These are phyloP conservation scores for Ctena decussata DNA, from an alignment of 2,888 invertebrate genomes.

Conservation along the genomic window DNA sequence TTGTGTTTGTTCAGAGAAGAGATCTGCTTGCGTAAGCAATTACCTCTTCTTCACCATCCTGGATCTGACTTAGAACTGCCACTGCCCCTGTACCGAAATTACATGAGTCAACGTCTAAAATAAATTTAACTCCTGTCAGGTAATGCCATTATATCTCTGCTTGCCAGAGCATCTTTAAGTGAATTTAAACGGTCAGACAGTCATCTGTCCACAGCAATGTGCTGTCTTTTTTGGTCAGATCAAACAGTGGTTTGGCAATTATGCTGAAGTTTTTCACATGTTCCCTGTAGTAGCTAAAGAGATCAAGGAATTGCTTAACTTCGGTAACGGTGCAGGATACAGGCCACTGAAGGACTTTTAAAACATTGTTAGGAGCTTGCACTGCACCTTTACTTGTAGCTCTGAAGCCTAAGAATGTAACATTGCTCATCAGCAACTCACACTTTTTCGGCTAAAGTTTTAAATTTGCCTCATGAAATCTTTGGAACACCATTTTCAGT, in stretches of 20 bases:
- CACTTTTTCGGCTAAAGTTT: slow-evolving; percentile 65
- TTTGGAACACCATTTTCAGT: slow-evolving; percentile 40
- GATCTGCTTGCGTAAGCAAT: slow-evolving; percentile 36
- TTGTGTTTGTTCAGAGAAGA: slow-evolving; percentile 17
- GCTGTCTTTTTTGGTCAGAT: slow-evolving; percentile 1
- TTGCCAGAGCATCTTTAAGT: slow-evolving; percentile 35
- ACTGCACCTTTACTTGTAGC: slow-evolving; percentile 4
- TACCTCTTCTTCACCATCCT: slow-evolving; percentile 38
- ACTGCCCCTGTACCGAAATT: slow-evolving; percentile 48
- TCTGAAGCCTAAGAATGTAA: slow-evolving; percentile 50
- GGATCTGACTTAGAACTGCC: slow-evolving; percentile 47
- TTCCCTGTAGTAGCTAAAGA: slow-evolving; percentile 44
- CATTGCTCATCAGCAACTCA: slow-evolving; percentile 33
- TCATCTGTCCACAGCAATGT: slow-evolving; percentile 28
- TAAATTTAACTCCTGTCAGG: slow-evolving; percentile 26
- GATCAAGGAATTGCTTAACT: slow-evolving; percentile 43
- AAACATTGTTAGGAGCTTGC: slow-evolving; percentile 18
- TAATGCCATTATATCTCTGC: slow-evolving; percentile 37
- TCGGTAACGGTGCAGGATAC: slow-evolving; percentile 32
- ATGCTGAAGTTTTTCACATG: slow-evolving; percentile 30
- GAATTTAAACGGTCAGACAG: slow-evolving; percentile 31
- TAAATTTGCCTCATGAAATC: slow-evolving; percentile 49
- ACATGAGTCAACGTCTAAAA: slow-evolving; percentile 51
- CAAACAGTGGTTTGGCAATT: slow-evolving; percentile 43
- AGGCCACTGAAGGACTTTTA: slow-evolving; percentile 30